A percentile compares a stretch with the other conserved stretches of the same genome.
Conservation (phyloP, 1,140 invertebrate genomes). For the Lepidurus packardi region DNA sequence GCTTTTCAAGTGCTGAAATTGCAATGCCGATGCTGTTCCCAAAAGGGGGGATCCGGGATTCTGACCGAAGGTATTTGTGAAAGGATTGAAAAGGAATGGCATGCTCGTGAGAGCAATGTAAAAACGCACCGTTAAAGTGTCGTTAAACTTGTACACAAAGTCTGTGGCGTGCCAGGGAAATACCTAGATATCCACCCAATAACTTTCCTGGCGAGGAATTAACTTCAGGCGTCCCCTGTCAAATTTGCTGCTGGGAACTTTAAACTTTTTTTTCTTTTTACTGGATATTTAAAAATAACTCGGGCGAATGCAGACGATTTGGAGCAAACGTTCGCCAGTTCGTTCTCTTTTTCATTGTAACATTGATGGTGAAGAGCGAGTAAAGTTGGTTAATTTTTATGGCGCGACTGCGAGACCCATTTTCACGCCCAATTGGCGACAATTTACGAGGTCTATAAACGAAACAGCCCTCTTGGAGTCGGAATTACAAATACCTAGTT, state of each 20-base stretch:
- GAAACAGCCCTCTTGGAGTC: neutral
- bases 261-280: neutral
- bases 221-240: constrained; percentile 9
- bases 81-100: neutral
- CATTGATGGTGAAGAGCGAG: neutral
- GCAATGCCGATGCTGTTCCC: neutral
- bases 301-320: neutral
- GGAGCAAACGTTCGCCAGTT: neutral
- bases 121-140: neutral
- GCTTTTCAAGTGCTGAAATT: neutral
- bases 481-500: constrained; percentile 13
- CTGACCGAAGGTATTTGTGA: neutral
- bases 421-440: constrained; percentile 18
- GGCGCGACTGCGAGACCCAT: neutral
- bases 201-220: constrained; percentile 7
- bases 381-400: constrained; percentile 20
- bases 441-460: constrained; percentile 15
- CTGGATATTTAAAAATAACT: neutral
- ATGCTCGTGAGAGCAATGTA: neutral
- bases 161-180: neutral
- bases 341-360: neutral
- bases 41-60: neutral
- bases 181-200: constrained; percentile 9
- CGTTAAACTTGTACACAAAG: constrained; percentile 11
- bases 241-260: neutral